Evolutionary conservation across 23 tunicate species (phyloP), one percentile per base, ranked within the genome.

Genomic region (Clavelina lepadiformis): DNA sequence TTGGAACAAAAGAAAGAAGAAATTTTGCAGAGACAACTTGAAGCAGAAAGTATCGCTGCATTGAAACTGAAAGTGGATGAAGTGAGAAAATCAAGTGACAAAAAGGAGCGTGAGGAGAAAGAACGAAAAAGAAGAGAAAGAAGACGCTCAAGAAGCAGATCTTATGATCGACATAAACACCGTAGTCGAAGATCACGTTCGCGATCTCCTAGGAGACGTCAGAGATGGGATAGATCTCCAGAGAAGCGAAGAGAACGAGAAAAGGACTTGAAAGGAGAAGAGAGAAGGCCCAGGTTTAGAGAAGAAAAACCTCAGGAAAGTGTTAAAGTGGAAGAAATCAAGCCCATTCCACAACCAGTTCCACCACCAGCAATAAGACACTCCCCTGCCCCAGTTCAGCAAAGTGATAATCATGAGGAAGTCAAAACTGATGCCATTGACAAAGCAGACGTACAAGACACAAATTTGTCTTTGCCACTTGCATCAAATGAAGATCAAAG

Each of bases 1-100:
- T 27, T 89, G 45, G 83, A 89, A 33, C 69, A 64, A 58, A 89
- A 89, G 72, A 75, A 89, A 58, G 97, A 89, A 46, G 89, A 81
- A 31, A 75, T 89, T 18, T 35, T 77, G 36, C 64, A 66, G 38
- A 66, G 97, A 30, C 79, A 89, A 50, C 34, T 69, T 1, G 91
- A 83, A 71, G 91, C 77, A 29, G 91, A 83, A 34, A 75, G 75
- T 59, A 20, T 83, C 0, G 91, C 91, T 38, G 82, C 77, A 19
- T 30, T 74, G 50, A 83, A 69, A 67, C 49, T 58, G 26, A 46
- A 45, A 41, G 74, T 49, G 13, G 91, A 75, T 20, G 81, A 66
- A 27, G 33, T 25, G 28, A 60, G 41, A 75, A 27, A 33, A 58
- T 51, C 45, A 57, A 57, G 33, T 19, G 30, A 25, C 63, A 83